Evolutionary conservation across 2,888 invertebrate species (phyloP), one percentile per base, ranked within the genome.

Genomic region (Cheilosia soror): DNA sequence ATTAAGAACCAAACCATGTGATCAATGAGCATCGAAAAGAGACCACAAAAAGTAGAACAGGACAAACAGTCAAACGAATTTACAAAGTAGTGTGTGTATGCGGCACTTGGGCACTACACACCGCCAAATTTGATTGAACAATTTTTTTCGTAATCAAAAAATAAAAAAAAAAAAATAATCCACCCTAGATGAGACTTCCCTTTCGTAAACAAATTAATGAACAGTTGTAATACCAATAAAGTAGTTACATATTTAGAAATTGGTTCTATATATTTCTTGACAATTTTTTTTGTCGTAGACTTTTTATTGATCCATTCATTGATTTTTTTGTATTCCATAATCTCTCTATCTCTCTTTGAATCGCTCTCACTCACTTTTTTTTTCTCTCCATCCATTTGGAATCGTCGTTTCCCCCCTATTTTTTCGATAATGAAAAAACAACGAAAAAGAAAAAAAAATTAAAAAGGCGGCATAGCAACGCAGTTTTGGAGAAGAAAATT

Each of bases 251-350:
- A 42, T 33, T 5, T 4, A 29, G n/a, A 11, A 13, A 29, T 15
- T 66, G 5, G 27, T 9, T 63, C 42, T 20, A 55, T 33, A 33
- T 4, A 37, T 37, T 40, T 66, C 53, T 20, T 44, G 29, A 44
- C 69, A 51, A 31, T 44, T 37, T 65, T 33, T 44, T 25, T 33
- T 31, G 31, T 47, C 44, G 47, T 49, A 55, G 71, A 75, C 66
- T 80, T 76, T 82, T 84, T 88, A 91, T 92, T 91, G 92, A 92
- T 92, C 91, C 91, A 91, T 92, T 92, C 92, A 92, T 92, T 89
- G 92, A 92, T 92, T 92, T 92, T 91, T 91, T 47, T 89, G 89
- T 69, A 53, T 73, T 73, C 71, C 71, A 77, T 47, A 66, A 80
- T 55, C 76, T 63, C 49, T 77, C 76, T 63, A 62, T 82, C 51